phyloP scores from a whole-genome alignment of 2,888 invertebrate species.

The Leptura quadrifasciata region DNA sequence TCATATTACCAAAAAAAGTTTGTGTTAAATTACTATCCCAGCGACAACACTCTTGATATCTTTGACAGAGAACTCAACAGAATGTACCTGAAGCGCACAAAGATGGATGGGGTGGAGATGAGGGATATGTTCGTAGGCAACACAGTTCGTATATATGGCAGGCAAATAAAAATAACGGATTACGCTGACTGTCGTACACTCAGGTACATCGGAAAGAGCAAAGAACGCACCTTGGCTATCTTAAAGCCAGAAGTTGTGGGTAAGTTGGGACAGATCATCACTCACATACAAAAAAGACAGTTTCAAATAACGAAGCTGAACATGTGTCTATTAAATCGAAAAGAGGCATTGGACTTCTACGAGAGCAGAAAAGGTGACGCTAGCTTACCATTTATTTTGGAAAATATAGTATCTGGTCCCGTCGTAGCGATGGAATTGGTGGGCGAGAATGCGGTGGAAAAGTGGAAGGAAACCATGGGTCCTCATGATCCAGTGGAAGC shows the following conservation, averaged over 20 bases:
- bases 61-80: conserved; percentile 69
- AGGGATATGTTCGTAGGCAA: conserved; percentile 84
- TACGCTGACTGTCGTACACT: conserved; percentile 84
- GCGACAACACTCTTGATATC: conserved; percentile 88
- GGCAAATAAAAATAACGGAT: conserved; percentile 83
- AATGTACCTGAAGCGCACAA: conserved; percentile 78
- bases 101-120: conserved; percentile 79
- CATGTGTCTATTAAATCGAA: conserved; percentile 81
- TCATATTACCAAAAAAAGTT: conserved; percentile 85
- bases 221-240: conserved; percentile 85
- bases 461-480: conserved; percentile 79
- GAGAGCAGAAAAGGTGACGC: conserved; percentile 76
- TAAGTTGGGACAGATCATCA: conserved; percentile 85
- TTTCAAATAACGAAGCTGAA: conserved; percentile 77
- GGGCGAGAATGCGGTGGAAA: conserved; percentile 80
- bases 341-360: conserved; percentile 80
- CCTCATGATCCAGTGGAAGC: conserved; percentile 79
- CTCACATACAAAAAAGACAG: conserved; percentile 78
- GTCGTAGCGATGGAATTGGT: conserved; percentile 85
- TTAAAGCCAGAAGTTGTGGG: conserved; percentile 84
- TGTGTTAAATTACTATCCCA: conserved; percentile 84
- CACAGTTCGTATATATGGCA: conserved; percentile 81
- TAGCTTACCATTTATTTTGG: conserved; percentile 80
- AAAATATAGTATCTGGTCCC: conserved; percentile 81
- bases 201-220: conserved; percentile 78